A percentile compares a stretch with the other conserved stretches of the same genome.
These are phyloP conservation scores for Acleris sparsana DNA, from an alignment of 2,888 invertebrate species.

Conservation along the genomic window DNA sequence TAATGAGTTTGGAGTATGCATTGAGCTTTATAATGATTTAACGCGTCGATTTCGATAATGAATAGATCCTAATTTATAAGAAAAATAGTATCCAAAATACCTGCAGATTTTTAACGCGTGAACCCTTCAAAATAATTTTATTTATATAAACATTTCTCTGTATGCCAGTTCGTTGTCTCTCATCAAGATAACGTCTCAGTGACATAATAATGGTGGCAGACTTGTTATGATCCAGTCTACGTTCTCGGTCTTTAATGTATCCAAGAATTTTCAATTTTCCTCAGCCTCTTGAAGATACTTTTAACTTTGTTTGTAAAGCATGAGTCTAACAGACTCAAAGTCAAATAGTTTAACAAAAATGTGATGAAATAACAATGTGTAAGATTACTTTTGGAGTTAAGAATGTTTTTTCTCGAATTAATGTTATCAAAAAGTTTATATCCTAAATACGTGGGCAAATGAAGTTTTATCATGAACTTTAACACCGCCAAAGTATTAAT, in stretches of 20 bases:
- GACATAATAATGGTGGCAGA: neutral
- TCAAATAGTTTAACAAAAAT: too few relatives aligned
- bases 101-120: too few relatives aligned
- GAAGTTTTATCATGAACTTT: neutral
- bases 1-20: too few relatives aligned
- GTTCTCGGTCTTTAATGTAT: neutral
- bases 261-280: too few relatives aligned
- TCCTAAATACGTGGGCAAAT: neutral
- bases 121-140: conserved; percentile 13
- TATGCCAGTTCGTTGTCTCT: conserved; percentile 5
- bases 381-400: neutral
- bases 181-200: conserved; percentile 19
- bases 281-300: too few relatives aligned
- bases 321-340: too few relatives aligned
- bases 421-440: too few relatives aligned
- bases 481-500: neutral
- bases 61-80: too few relatives aligned
- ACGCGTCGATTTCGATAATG: too few relatives aligned
- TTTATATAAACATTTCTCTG: conserved; percentile 1
- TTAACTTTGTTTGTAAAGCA: too few relatives aligned
- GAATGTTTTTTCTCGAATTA: neutral
- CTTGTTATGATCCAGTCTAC: neutral
- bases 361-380: too few relatives aligned
- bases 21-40: too few relatives aligned
- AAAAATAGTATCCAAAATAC: neutral